Evolutionary conservation across 2,113 vertebrate species (phyloP), one percentile per base, ranked within the genome.

Genomic region (Lophura nycthemera): DNA sequence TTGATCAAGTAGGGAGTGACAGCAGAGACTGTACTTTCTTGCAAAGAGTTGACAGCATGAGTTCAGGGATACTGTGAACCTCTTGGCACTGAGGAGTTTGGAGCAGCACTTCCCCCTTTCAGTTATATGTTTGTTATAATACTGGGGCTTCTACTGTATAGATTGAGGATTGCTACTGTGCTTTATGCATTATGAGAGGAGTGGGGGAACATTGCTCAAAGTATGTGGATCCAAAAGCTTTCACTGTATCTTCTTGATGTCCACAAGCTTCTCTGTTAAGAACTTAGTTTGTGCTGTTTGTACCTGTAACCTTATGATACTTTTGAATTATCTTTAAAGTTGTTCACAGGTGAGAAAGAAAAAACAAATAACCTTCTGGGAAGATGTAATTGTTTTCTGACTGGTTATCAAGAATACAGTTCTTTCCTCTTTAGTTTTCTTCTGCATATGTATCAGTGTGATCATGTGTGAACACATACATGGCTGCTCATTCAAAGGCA

Each of bases 321-420:
- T 88, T 22, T 69, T 91, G 74, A 60, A 52, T 61, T 72, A 27
- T 57, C 17, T 78, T 38, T 74, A 25, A 15, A 87, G 52, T 34
- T 87, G 19, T 92, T 92, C 27, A n/a, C 30, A 60, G 61, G 47
- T 18, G 38, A 67, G 48, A 67, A 84, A 70, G 43, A 90, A 47
- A 32, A 63, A 11, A n/a, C 14, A 78, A 81, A n/a, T 4, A 13
- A 40, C 11, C 2, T 90, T 94, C 50, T 74, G 42, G 29, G 83
- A 93, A 47, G 27, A 24, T 1, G 1, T 21, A n/a, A 14, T 40
- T 32, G 25, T 67, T 84, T 34, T 50, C 48, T 84, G 29, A 73
- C 18, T 40, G 43, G 5, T 69, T 54, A 80, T 29, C 48, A 50
- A 43, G 59, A 84, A 82, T 59, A 36, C 24, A 60, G 0, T 47